These are phyloP conservation scores for Scaptomyza graminum DNA, from an alignment of 1,140 invertebrate species.

Conservation along the genomic window DNA sequence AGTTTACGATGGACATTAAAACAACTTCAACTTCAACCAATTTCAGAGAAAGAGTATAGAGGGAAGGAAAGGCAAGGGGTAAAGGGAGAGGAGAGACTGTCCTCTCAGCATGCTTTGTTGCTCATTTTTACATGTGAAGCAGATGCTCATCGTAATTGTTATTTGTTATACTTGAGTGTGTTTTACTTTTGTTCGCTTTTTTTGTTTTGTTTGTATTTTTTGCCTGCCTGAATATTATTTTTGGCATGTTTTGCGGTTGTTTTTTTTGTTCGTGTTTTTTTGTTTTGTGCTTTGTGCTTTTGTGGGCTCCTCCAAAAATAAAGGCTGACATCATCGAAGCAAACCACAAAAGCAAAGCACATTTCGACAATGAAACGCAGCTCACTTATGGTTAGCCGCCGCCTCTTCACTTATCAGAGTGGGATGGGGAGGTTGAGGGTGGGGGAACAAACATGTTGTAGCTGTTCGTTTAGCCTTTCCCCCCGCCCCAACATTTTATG, in stretches of 20 bases:
- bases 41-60: constrained; percentile 2
- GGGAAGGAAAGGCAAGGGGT: background rate
- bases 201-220: constrained; percentile 30
- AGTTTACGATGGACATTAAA: constrained; percentile 21
- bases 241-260: constrained; percentile 77
- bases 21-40: constrained; percentile 40
- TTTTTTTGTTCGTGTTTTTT: constrained; percentile 51
- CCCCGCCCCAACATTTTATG: no score
- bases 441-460: constrained; percentile 9
- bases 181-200: no score
- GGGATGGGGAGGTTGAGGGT: background rate
- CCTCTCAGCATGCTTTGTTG: constrained; percentile 10
- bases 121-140: constrained; percentile 3
- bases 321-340: constrained; percentile 73
- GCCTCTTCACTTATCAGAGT: background rate
- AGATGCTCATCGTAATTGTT: constrained; percentile 54
- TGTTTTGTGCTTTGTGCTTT: constrained; percentile 46
- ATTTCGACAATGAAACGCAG: constrained; percentile 61
- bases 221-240: constrained; percentile 71
- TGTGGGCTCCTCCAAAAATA: constrained; percentile 66
- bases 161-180: constrained; percentile 48
- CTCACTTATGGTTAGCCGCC: constrained; percentile 49
- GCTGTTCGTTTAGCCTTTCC: constrained; percentile 1
- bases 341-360: constrained; percentile 31
- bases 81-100: background rate